Evolutionary conservation across 1,140 invertebrate species (phyloP).

Genomic region (Hermatobates lingyangjiaoensis): DNA sequence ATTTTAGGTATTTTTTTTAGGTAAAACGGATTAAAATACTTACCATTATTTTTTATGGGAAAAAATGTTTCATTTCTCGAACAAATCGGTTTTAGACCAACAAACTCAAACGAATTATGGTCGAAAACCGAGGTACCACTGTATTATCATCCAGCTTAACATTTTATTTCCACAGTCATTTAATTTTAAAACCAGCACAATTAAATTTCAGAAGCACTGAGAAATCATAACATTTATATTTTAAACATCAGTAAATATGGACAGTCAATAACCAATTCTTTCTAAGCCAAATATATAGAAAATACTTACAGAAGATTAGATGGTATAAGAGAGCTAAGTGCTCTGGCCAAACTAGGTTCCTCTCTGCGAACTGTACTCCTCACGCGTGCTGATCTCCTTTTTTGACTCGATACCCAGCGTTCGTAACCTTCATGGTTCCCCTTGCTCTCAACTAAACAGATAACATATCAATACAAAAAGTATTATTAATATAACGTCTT

Average conservation of each 20-base stretch:
- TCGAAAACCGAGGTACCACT: too few species aligned
- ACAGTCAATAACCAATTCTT: background rate
- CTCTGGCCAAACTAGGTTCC: slow-evolving; percentile 43
- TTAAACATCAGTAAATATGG: background rate
- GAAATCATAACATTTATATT: background rate
- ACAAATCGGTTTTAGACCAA: too few species aligned
- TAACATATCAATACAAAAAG: background rate
- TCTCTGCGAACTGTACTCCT: slow-evolving; percentile 31
- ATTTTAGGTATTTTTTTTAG: too few species aligned
- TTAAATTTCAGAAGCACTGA: too few species aligned
- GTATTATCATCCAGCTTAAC: too few species aligned
- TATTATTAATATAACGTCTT: background rate
- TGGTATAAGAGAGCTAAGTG: slow-evolving; percentile 37
- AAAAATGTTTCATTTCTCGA: too few species aligned
- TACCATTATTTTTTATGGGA: too few species aligned
- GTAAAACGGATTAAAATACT: too few species aligned
- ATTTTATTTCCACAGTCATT: too few species aligned
- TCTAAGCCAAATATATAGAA: background rate
- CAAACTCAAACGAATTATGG: too few species aligned
- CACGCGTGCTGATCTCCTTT: slow-evolving; percentile 42
- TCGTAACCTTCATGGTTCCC: slow-evolving; percentile 25
- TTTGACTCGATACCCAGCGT: slow-evolving; percentile 52
- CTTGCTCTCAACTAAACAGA: slow-evolving; percentile 2
- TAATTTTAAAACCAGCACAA: too few species aligned
- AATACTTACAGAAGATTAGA: slow-evolving; percentile 30